A percentile compares a stretch with the other conserved stretches of the same genome.
phyloP scores from a whole-genome alignment of 2,113 vertebrate species.

The Haemorhous mexicanus region DNA sequence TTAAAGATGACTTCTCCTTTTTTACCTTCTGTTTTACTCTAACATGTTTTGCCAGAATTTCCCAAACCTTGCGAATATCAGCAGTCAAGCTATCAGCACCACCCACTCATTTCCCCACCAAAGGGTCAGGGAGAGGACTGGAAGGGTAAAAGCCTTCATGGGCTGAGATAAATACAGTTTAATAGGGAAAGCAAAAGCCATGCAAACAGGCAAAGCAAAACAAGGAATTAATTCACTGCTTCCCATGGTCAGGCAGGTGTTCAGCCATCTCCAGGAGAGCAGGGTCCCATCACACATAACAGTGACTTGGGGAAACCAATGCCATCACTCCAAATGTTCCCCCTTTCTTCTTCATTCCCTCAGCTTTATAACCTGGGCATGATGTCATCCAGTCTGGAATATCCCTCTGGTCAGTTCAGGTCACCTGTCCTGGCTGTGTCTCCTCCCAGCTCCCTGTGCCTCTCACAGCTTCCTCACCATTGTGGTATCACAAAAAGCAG shows the following conservation, averaged over 20 bases:
- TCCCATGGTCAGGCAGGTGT: background rate
- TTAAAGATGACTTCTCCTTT: background rate
- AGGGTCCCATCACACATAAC: fast-evolving
- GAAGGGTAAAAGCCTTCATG: background rate
- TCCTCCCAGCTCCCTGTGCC: background rate
- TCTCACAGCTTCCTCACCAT: no score
- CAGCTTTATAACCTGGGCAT: no score
- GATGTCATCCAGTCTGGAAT: background rate
- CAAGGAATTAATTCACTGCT: background rate
- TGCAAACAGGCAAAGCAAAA: background rate
- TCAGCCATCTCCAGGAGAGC: background rate
- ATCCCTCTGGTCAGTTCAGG: background rate
- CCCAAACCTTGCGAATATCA: background rate
- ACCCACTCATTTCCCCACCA: background rate
- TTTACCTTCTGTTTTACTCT: background rate
- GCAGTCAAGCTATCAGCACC: background rate
- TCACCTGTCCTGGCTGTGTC: background rate
- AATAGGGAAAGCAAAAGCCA: background rate
- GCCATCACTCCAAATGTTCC: background rate
- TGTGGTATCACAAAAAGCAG: fast-evolving
- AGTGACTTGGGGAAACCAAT: background rate
- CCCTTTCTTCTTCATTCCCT: background rate
- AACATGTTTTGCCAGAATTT: background rate
- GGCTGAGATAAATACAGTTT: background rate
- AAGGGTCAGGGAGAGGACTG: background rate